Conservation (phyloP, 2,113 vertebrate species). For the Ptychochromis oligacanthus region DNA sequence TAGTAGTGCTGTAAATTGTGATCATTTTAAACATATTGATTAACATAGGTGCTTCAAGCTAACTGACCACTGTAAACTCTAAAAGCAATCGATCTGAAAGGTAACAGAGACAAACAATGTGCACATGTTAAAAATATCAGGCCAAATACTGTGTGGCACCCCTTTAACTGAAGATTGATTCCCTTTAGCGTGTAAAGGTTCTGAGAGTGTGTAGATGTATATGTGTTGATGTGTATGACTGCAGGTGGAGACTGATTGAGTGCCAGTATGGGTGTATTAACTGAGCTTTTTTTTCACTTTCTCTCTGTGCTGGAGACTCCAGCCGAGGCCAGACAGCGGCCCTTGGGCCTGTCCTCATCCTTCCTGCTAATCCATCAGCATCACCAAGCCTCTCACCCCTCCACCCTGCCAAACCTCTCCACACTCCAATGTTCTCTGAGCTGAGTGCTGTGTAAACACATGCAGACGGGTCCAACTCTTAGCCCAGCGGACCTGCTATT, state of each 20-base stretch:
- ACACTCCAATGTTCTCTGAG: slow-evolving; percentile 34
- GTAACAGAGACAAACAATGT: background rate
- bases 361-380: slow-evolving; percentile 66
- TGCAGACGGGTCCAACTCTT: slow-evolving; percentile 1
- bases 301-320: slow-evolving; percentile 10
- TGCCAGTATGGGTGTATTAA: slow-evolving; percentile 42
- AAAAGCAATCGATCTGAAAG: slow-evolving; percentile 24
- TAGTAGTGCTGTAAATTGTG: background rate
- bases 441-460: slow-evolving; percentile 48
- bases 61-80: slow-evolving; percentile 1
- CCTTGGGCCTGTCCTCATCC: slow-evolving; percentile 40
- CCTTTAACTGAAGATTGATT: slow-evolving; percentile 47
- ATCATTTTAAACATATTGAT: slow-evolving; percentile 22
- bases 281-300: slow-evolving; percentile 22
- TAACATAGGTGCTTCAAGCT: background rate
- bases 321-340: slow-evolving; percentile 34
- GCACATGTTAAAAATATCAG: slow-evolving; percentile 2
- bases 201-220: background rate
- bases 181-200: background rate
- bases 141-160: background rate
- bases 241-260: slow-evolving; percentile 46
- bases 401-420: slow-evolving; percentile 35
- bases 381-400: slow-evolving; percentile 34
- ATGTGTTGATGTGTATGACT: background rate
- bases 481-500: slow-evolving; percentile 14